Evolutionary conservation across 2,888 invertebrate species (phyloP), one percentile per base, ranked within the genome.

Genomic region (Iphiclides podalirius): DNA sequence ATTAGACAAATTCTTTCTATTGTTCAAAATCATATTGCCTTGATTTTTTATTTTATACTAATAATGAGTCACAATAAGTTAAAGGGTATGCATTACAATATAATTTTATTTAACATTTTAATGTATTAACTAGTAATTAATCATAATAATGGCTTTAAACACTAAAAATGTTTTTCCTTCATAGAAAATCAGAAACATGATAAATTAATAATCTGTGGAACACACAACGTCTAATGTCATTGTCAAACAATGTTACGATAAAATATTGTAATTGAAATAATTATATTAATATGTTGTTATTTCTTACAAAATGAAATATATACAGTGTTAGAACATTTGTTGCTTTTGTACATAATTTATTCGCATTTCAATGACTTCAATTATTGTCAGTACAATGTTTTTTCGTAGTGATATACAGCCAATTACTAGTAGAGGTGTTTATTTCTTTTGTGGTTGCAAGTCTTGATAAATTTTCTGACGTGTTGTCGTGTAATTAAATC

Each of bases 391-490:
- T 15, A 31, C 37, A 53, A 47, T 54, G 58, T 58, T 57, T 54
- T 59, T 56, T 55, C 64, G 41, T 45, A 33, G 50, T 61, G 62
- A 42, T 47, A 54, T 53, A 50, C 31, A 64, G 72, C 65, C 69
- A 70, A 70, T 66, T 68, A 68, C 66, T 58, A 52, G 54, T 50
- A 47, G 44, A 56, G 55, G 56, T 55, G 50, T 59, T 55, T 59
- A 58, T 59, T 56, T 64, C 60, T 61, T 59, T 53, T 61, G 57
- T 60, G 53, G 40, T 51, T 52, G 52, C 38, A 38, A 55, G 50
- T 52, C 38, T 52, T 53, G 38, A 39, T 41, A 36, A 63, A 63
- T 58, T 58, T 51, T 62, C 67, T 76, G 76, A 76, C 75, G 76
- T 71, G 67, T 67, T 67, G 54, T 38, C 37, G 53, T 54, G 53